A percentile compares a stretch with the other conserved stretches of the same genome.
Conservation (phyloP, 2,113 vertebrate species). For the Vombatus ursinus region DNA sequence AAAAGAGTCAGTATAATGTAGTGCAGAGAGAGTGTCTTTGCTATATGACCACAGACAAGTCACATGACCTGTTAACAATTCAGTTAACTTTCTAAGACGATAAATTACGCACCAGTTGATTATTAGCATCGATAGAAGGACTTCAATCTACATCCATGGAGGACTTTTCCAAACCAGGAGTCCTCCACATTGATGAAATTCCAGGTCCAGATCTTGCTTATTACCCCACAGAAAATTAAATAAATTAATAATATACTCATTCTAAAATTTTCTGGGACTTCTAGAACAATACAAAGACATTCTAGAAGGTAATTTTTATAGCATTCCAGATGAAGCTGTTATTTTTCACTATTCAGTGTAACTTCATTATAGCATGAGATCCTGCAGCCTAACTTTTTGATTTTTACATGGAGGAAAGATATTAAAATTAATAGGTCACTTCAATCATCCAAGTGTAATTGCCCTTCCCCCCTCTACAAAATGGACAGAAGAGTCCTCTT, state of each 20-base stretch:
- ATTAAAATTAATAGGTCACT: constrained; percentile 66
- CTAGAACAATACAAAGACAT: background rate
- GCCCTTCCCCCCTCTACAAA: background rate
- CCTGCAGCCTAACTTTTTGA: constrained; percentile 46
- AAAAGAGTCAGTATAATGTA: background rate
- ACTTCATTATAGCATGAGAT: constrained; percentile 7
- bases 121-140: background rate
- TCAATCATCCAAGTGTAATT: constrained; percentile 39
- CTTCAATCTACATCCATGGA: background rate
- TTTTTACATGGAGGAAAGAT: constrained; percentile 42
- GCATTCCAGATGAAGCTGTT: background rate
- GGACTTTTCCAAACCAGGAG: background rate
- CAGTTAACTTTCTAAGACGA: no score
- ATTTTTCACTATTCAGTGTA: background rate
- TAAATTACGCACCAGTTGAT: background rate
- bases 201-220: background rate
- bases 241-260: background rate
- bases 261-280: background rate
- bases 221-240: background rate
- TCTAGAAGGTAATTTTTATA: background rate
- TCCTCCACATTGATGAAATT: background rate
- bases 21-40: background rate
- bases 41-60: background rate
- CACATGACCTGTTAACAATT: background rate
- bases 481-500: constrained; percentile 55